These are phyloP conservation scores for Morpho helenor DNA, from an alignment of 2,888 invertebrate genomes.

Conservation along the genomic window DNA sequence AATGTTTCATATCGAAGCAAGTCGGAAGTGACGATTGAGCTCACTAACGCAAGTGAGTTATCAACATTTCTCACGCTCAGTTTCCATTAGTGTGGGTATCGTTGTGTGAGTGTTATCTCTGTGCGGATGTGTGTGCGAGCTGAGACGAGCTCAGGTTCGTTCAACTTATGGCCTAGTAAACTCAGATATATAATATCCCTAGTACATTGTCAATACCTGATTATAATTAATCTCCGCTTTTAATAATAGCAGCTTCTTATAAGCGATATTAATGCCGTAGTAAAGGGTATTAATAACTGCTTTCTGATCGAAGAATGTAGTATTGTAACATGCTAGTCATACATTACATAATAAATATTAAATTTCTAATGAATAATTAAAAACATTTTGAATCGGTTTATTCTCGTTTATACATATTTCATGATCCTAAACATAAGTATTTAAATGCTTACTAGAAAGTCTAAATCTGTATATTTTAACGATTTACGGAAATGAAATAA, in stretches of 20 bases:
- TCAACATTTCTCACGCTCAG: slow-evolving; percentile 76
- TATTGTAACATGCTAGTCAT: neutral
- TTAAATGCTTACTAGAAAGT: too few relatives aligned
- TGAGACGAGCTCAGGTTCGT: slow-evolving; percentile 73
- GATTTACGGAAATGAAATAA: too few relatives aligned
- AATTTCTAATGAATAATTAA: too few relatives aligned
- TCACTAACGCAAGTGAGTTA: slow-evolving; percentile 73
- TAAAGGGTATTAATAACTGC: neutral
- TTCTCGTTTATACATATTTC: too few relatives aligned
- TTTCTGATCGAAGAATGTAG: neutral
- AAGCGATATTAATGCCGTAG: neutral
- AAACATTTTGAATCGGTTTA: too few relatives aligned
- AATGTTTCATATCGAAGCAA: slow-evolving; percentile 34
- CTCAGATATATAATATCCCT: slow-evolving; percentile 43
- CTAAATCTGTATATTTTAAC: too few relatives aligned
- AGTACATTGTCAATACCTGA: slow-evolving; percentile 24
- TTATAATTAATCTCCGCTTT: slow-evolving; percentile 19
- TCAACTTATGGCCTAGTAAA: slow-evolving; percentile 80
- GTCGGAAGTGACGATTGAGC: slow-evolving; percentile 70
- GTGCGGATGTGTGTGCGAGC: slow-evolving; percentile 54
- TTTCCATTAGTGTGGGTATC: slow-evolving; percentile 56
- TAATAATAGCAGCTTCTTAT: slow-evolving; percentile 1
- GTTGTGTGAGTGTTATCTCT: slow-evolving; percentile 40
- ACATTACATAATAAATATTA: too few relatives aligned
- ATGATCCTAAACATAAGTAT: too few relatives aligned